Conservation (phyloP, 1,140 invertebrate species). For the Pinna nobilis region DNA sequence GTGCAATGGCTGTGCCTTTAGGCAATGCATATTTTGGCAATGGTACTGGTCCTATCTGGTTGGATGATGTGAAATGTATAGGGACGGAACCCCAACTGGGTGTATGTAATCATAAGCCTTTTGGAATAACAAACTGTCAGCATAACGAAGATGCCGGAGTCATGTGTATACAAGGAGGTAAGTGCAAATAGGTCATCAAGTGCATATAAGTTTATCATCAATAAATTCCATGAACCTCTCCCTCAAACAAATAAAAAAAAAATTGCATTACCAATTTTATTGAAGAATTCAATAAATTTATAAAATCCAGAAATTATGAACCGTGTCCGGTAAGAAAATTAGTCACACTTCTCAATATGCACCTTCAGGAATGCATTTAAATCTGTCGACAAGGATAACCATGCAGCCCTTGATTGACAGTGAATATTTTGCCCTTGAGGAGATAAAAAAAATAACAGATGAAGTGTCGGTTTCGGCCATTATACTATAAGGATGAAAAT, state of each 20-base stretch:
- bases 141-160: slow-evolving; percentile 43
- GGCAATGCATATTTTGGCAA: slow-evolving; percentile 44
- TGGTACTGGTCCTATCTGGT: slow-evolving; percentile 42
- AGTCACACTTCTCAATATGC: no score
- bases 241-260: background rate
- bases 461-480: no score
- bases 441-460: no score
- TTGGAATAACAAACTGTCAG: slow-evolving; percentile 28
- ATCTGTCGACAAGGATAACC: no score
- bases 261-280: background rate
- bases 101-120: slow-evolving; percentile 36
- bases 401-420: no score
- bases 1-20: slow-evolving; percentile 43
- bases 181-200: no score
- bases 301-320: background rate
- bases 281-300: background rate
- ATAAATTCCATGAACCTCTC: background rate
- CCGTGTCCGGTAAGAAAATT: no score
- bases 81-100: slow-evolving; percentile 40
- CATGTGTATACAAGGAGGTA: slow-evolving; percentile 30
- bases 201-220: no score
- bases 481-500: no score
- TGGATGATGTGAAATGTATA: slow-evolving; percentile 45
- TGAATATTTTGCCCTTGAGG: no score
- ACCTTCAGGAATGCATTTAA: no score